These are phyloP conservation scores for Trilocha varians DNA, from an alignment of 2,888 invertebrate species.

Conservation along the genomic window DNA sequence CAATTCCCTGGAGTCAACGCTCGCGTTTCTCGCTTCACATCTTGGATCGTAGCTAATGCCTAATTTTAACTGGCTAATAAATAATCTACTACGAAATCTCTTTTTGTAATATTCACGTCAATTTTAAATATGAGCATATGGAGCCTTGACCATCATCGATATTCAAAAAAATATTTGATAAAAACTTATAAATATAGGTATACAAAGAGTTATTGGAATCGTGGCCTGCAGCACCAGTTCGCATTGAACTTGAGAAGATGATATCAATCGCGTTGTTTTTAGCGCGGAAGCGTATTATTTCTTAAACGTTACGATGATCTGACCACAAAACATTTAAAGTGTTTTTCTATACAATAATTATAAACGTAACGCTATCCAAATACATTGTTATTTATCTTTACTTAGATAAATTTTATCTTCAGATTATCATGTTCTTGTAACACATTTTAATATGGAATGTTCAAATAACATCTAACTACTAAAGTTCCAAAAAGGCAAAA, in stretches of 20 bases:
- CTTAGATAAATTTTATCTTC: too few species aligned
- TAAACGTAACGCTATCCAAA: not conserved
- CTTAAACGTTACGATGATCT: conserved; percentile 15
- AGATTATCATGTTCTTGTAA: too few species aligned
- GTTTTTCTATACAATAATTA: not conserved
- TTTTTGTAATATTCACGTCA: not conserved
- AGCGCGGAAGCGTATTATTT: conserved; percentile 26
- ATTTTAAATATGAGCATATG: not conserved
- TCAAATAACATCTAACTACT: too few species aligned
- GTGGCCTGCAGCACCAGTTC: conserved; percentile 13
- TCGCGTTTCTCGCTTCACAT: conserved; percentile 24
- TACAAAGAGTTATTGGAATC: not conserved
- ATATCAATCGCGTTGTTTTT: conserved; percentile 26
- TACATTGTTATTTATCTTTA: not conserved
- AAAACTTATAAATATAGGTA: conserved; percentile 5
- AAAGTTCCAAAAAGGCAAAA: too few species aligned
- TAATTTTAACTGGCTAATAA: too few species aligned
- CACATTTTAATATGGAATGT: too few species aligned
- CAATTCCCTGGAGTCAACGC: conserved; percentile 32
- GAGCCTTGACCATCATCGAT: conserved; percentile 8
- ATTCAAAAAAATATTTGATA: conserved; percentile 9
- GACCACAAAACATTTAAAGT: conserved; percentile 8
- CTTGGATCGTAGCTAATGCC: conserved; percentile 30
- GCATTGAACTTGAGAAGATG: conserved; percentile 28
- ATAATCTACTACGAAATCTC: too few species aligned